These are phyloP conservation scores for Oxyura jamaicensis DNA, from an alignment of 2,113 vertebrate species.

Conservation along the genomic window DNA sequence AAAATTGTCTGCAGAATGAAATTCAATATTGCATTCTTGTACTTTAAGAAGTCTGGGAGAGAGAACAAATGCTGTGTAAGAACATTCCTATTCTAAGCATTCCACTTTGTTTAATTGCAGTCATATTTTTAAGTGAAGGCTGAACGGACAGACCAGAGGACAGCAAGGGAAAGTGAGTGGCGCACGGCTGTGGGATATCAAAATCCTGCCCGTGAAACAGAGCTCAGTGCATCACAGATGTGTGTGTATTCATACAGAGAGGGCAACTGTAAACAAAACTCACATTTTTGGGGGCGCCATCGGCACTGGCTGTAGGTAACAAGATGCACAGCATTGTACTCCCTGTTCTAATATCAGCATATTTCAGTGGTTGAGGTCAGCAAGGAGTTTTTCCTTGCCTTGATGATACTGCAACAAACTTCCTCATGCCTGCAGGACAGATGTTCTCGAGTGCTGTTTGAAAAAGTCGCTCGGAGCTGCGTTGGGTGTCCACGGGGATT, in stretches of 20 bases:
- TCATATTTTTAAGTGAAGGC: not conserved
- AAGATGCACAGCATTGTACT: not conserved
- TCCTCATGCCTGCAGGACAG: not conserved
- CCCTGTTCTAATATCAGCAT: not conserved
- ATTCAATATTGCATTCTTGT: not conserved
- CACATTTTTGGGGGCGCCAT: not conserved
- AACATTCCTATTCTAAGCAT: not conserved
- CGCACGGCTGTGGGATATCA: not conserved
- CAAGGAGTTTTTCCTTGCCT: not conserved
- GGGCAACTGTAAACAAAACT: not conserved
- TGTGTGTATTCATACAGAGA: not conserved
- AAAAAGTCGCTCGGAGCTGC: not conserved
- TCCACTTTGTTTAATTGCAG: not conserved
- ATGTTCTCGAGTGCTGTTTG: not conserved
- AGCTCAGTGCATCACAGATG: not conserved
- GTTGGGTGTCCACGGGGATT: not conserved
- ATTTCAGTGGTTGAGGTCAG: not conserved
- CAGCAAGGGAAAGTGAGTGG: not conserved
- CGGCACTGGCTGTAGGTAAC: not conserved
- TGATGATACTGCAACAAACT: not conserved
- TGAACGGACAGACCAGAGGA: not conserved
- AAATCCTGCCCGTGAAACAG: not conserved
- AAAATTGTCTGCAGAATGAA: not conserved
- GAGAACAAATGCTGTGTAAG: not conserved
- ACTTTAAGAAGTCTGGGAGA: not conserved